Base-by-base conservation (phyloP, 2,888 invertebrate species). In the Drosophila quasianomalipes region DNA sequence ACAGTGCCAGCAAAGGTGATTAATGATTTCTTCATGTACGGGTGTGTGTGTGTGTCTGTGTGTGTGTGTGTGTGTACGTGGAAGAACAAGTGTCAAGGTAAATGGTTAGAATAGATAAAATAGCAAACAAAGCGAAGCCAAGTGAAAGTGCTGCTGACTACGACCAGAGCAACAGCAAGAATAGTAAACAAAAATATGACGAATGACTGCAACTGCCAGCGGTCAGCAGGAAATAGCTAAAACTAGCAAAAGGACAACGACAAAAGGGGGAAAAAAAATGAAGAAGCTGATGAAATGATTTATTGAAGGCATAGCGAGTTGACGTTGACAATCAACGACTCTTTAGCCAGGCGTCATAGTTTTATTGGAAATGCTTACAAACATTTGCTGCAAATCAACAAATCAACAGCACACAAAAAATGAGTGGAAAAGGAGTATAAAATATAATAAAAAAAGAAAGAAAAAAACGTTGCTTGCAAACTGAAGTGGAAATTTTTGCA, bases 401-500 rank as follows among this genome's bases (percentile, higher is more conserved):
- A 89, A 87, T 87, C 90, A 87, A 80, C 71, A 76, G 64, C 19
- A 70, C 33, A 62, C 61, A 62, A 71, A 64, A 33, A 16, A 28
- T 31, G 6, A 19, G 14, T 0, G 4, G 35, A 19, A 4, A 39
- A 44, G 30, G 39, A 28, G 33, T 2, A 22, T 14, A 47, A 47
- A 57, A 57, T 9, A 31, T 33, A n/a, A 49, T 41, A 44, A 26
- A 28, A 51, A 70, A 70, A 83, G 66, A 28, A 54, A 57, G 35
- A 26, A 26, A 44, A 68, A 72, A 85, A 70, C 72, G 73, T 67
- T 57, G 68, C 60, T 72, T 76, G 79, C 70, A 71, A 89, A 89
- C 72, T 89, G 85, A 89, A 82, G 83, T 85, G 88, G 73, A 89
- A 89, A 82, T 89, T 90, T 85, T 70, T 86, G 91, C 81, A 88